These are phyloP conservation scores for Oreonectes daqikongensis DNA, from an alignment of 2,797 vertebrate genomes.

Conservation along the genomic window DNA sequence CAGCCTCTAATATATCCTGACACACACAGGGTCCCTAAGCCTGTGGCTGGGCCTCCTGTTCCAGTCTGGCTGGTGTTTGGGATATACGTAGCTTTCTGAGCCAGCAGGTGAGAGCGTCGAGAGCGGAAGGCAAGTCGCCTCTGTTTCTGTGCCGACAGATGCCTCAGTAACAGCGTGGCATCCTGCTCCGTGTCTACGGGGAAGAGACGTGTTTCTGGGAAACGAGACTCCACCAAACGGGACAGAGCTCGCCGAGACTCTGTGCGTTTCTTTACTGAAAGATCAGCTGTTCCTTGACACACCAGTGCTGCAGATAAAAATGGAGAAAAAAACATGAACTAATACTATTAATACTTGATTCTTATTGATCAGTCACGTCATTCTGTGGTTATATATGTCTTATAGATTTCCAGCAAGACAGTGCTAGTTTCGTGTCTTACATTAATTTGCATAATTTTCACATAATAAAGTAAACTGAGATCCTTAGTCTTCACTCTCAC, in stretches of 20 bases:
- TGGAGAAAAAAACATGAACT: background rate
- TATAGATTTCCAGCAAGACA: background rate
- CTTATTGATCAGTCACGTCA: background rate
- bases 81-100: slow-evolving; percentile 78
- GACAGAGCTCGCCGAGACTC: slow-evolving; percentile 83
- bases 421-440: background rate
- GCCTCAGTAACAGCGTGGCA: slow-evolving; percentile 81
- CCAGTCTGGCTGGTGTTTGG: slow-evolving; percentile 64
- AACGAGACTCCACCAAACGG: slow-evolving; percentile 83
- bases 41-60: slow-evolving; percentile 59
- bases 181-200: slow-evolving; percentile 86
- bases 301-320: slow-evolving; percentile 76
- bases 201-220: slow-evolving; percentile 86
- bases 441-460: background rate
- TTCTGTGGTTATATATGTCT: background rate
- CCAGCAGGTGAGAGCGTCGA: slow-evolving; percentile 84
- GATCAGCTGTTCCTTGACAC: slow-evolving; percentile 81
- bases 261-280: slow-evolving; percentile 85
- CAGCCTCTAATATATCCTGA: slow-evolving; percentile 90
- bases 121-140: slow-evolving; percentile 87
- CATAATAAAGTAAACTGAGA: background rate
- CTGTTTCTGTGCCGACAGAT: slow-evolving; percentile 88
- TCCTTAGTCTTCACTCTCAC: slow-evolving; percentile 70
- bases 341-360: background rate
- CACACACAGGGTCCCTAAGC: slow-evolving; percentile 87